A percentile compares a stretch with the other conserved stretches of the same genome.
These are phyloP conservation scores for Pseudomugil tenellus DNA, from an alignment of 2,797 vertebrate genomes.

Conservation along the genomic window DNA sequence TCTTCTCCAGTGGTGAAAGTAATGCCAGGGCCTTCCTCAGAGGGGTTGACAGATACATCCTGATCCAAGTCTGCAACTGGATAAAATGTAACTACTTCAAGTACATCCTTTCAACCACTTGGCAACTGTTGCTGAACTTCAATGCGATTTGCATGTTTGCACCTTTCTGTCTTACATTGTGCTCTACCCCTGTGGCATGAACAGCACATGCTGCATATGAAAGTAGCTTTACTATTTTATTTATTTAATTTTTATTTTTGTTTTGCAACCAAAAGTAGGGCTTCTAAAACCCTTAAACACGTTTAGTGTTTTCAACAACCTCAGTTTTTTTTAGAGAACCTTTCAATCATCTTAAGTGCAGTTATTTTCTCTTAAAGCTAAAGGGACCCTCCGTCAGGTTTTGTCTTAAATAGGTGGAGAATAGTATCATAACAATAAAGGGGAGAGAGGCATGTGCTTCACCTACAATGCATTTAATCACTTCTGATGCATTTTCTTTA, in stretches of 20 bases:
- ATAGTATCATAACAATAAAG: conserved; percentile 20
- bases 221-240: not conserved
- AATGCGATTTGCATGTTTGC: not conserved
- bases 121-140: not conserved
- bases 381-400: conserved; percentile 16
- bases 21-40: not conserved
- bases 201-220: not conserved
- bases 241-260: not conserved
- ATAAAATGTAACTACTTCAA: not conserved
- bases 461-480: conserved; percentile 4
- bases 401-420: conserved; percentile 3
- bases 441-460: not conserved
- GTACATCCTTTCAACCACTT: not conserved
- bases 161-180: not conserved
- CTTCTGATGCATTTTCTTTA: conserved; percentile 1
- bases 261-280: conserved; percentile 1
- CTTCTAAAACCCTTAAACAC: conserved; percentile 12
- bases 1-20: not conserved
- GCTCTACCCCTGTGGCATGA: not conserved
- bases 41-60: not conserved
- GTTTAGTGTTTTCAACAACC: conserved; percentile 9
- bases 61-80: not conserved
- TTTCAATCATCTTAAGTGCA: conserved; percentile 14
- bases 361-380: conserved; percentile 18
- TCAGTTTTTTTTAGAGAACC: conserved; percentile 7